These are phyloP conservation scores for Limnephilus auricula DNA, from an alignment of 2,888 invertebrate genomes.

Conservation along the genomic window DNA sequence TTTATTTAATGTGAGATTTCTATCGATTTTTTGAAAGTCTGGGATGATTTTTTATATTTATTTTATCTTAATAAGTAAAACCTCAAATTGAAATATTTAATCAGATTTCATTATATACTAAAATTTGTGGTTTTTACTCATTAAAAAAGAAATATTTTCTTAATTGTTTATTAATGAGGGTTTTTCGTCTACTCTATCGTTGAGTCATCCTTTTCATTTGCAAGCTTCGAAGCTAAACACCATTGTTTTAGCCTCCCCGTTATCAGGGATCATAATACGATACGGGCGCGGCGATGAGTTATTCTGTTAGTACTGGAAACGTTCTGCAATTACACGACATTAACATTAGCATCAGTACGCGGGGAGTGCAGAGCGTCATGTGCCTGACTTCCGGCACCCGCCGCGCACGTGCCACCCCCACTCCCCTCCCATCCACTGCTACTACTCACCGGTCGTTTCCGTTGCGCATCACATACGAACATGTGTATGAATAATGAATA, in stretches of 20 bases:
- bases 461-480: background rate
- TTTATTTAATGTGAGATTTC: no score
- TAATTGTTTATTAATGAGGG: background rate
- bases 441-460: conserved; percentile 36
- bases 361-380: conserved; percentile 50
- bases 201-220: conserved; percentile 18
- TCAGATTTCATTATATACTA: no score
- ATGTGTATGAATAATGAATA: conserved; percentile 15
- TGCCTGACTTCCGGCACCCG: conserved; percentile 54
- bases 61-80: no score
- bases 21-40: no score
- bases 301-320: conserved; percentile 54
- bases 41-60: no score
- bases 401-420: conserved; percentile 49
- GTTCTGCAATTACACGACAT: conserved; percentile 63
- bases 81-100: no score
- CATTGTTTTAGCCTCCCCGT: conserved; percentile 6
- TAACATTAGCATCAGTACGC: conserved; percentile 59
- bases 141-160: background rate
- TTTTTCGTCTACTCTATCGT: background rate
- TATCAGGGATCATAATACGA: conserved; percentile 52
- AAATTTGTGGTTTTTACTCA: no score
- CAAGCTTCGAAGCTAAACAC: background rate
- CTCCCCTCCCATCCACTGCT: background rate
- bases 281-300: conserved; percentile 64